Evolutionary conservation across 2,888 invertebrate species (phyloP).

Genomic region (Uropetala carovei): DNA sequence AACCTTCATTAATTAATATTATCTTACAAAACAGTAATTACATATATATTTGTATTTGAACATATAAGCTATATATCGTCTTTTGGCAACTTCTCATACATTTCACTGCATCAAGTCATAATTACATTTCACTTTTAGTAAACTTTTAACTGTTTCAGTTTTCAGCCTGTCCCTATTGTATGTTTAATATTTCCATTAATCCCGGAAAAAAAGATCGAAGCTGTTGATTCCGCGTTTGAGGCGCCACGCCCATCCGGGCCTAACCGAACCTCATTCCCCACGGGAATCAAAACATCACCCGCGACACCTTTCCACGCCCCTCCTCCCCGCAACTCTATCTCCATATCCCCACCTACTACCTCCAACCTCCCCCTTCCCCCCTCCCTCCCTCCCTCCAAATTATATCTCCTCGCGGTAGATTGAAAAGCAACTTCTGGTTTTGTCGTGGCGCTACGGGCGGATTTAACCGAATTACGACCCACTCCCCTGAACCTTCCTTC

Average conservation of each 20-base stretch:
- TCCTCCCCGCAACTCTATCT: no score
- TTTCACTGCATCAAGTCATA: background rate
- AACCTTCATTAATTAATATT: no score
- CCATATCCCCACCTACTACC: background rate
- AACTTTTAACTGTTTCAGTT: no score
- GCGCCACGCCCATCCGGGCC: background rate
- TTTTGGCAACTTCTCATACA: no score
- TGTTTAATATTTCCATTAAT: slow-evolving; percentile 1
- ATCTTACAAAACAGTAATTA: no score
- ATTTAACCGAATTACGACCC: slow-evolving; percentile 9
- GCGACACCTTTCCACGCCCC: background rate
- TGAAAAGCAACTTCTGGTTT: slow-evolving; percentile 32
- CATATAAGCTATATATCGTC: no score
- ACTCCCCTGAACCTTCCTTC: background rate
- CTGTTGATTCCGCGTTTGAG: background rate
- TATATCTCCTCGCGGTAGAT: background rate
- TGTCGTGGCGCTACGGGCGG: background rate
- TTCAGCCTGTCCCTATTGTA: no score
- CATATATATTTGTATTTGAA: no score
- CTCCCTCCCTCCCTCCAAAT: background rate
- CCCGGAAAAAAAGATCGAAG: background rate
- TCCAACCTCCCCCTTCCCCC: background rate
- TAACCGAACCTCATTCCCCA: background rate
- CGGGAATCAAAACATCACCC: background rate
- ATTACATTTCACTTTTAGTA: background rate